Percentiles rank a stretch among this genome's conserved stretches.
Conservation (phyloP, 92 coral and sea anemone species). For the Bergia sp. region DNA sequence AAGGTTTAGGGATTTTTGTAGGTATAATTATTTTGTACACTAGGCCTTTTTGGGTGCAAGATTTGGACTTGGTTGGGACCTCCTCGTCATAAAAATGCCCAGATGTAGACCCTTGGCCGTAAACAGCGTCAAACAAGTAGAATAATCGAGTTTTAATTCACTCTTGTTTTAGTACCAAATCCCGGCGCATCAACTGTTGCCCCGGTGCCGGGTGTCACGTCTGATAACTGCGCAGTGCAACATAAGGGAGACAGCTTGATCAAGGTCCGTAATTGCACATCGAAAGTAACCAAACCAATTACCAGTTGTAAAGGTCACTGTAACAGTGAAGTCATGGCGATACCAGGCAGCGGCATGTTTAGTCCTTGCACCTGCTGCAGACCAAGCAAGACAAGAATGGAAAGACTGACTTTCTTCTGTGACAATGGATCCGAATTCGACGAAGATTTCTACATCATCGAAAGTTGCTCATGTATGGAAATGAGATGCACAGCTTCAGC, state of each 20-base stretch:
- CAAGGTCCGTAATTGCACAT: constrained; percentile 62
- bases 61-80: too few relatives aligned
- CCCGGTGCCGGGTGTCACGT: background rate
- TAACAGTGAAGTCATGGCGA: constrained; percentile 48
- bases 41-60: too few relatives aligned
- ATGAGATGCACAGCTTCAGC: constrained; percentile 50
- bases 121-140: background rate
- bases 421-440: constrained; percentile 21
- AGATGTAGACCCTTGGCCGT: too few relatives aligned
- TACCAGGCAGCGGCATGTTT: constrained; percentile 54
- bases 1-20: too few relatives aligned
- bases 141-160: background rate
- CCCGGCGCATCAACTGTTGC: constrained; percentile 14
- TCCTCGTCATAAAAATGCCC: too few relatives aligned
- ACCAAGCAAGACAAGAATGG: constrained; percentile 29
- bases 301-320: constrained; percentile 66
- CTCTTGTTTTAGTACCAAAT: constrained; percentile 37
- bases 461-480: constrained; percentile 61
- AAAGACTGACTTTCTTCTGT: constrained; percentile 48
- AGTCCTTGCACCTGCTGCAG: constrained; percentile 64
- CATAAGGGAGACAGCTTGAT: background rate
- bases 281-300: constrained; percentile 25
- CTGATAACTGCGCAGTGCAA: constrained; percentile 36
- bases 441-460: constrained; percentile 61
- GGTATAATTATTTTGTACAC: too few relatives aligned